Evolutionary conservation across 2,888 invertebrate genomes (phyloP).

Genomic region (Sicus ferrugineus): DNA sequence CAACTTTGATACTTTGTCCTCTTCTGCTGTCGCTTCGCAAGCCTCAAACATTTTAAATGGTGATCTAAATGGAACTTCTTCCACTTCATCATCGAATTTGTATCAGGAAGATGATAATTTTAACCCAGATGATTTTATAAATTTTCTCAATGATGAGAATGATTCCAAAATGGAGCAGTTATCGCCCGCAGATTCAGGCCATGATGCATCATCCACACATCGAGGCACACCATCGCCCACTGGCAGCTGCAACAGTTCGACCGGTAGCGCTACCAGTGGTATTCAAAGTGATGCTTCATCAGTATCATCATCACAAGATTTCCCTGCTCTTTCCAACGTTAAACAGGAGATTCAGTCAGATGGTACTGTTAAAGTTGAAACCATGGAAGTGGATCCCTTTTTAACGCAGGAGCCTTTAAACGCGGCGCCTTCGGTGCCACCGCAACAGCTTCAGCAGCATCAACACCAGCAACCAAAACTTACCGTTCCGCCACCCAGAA

Average conservation of each 20-base stretch:
- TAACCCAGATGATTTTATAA: conserved; percentile 58
- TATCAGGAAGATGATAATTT: conserved; percentile 45
- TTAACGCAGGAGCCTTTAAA: neutral
- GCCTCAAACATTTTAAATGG: conserved; percentile 20
- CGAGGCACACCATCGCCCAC: conserved; percentile 60
- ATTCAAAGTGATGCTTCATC: conserved; percentile 55
- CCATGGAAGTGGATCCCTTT: neutral
- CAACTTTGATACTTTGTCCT: conserved; percentile 44
- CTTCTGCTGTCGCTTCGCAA: conserved; percentile 42
- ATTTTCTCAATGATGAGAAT: conserved; percentile 49
- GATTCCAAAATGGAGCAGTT: conserved; percentile 50
- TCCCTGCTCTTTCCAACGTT: neutral
- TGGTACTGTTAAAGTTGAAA: neutral
- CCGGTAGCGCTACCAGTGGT: conserved; percentile 55
- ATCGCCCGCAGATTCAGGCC: conserved; percentile 39
- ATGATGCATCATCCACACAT: conserved; percentile 40
- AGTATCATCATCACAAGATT: conserved; percentile 37
- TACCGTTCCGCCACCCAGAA: neutral
- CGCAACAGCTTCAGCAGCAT: neutral
- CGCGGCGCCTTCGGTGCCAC: neutral
- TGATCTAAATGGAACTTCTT: conserved; percentile 40
- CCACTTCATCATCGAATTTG: conserved; percentile 42
- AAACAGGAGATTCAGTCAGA: neutral
- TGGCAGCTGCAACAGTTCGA: conserved; percentile 52
- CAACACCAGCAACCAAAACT: neutral